phyloP scores from a whole-genome alignment of 2,113 vertebrate species.

The Protomyctophum bolini region DNA sequence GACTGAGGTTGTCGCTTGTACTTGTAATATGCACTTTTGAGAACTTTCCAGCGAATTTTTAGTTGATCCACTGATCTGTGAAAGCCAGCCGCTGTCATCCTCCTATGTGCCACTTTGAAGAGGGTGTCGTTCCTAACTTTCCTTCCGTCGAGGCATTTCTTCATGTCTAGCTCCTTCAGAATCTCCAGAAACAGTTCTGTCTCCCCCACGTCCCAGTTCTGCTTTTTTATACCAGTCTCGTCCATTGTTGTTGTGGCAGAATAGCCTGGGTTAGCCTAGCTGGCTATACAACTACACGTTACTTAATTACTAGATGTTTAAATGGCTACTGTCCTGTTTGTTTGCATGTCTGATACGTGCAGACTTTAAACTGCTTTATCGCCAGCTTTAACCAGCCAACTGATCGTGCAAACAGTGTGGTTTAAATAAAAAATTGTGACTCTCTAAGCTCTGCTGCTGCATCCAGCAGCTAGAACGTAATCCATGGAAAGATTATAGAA shows the following conservation, averaged over 20 bases:
- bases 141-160: constrained; percentile 63
- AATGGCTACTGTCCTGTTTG: constrained; percentile 31
- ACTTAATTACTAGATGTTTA: background rate
- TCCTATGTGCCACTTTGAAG: constrained; percentile 62
- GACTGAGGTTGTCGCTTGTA: constrained; percentile 45
- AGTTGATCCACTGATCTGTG: constrained; percentile 65
- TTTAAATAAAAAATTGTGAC: background rate
- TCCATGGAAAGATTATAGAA: constrained; percentile 57
- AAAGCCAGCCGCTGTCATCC: constrained; percentile 61
- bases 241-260: constrained; percentile 50
- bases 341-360: background rate
- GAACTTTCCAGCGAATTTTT: constrained; percentile 69
- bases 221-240: constrained; percentile 55
- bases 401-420: background rate
- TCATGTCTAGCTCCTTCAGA: constrained; percentile 68
- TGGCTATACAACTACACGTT: background rate
- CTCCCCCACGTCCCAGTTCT: constrained; percentile 68
- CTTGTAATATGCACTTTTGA: constrained; percentile 69
- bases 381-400: background rate
- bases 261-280: constrained; percentile 6
- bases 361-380: background rate
- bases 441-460: background rate
- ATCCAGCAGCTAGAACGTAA: constrained; percentile 38
- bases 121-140: constrained; percentile 64
- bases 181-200: constrained; percentile 61